phyloP scores from a whole-genome alignment of 2,113 vertebrate species.

The Campylomormyrus numenius region DNA sequence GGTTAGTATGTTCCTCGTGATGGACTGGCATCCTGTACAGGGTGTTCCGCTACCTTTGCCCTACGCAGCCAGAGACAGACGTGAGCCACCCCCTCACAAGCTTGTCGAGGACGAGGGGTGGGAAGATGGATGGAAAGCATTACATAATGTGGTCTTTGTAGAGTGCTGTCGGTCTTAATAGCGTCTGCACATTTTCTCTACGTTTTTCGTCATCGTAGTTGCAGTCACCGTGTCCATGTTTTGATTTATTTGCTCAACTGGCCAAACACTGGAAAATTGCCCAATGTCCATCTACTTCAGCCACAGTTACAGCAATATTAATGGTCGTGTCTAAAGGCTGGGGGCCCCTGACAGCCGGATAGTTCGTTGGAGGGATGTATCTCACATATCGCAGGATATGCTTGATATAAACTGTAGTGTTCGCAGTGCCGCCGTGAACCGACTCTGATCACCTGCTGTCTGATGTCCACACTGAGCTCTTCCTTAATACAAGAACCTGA shows the following conservation, averaged over 20 bases:
- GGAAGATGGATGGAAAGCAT: not conserved
- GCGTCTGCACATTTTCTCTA: not conserved
- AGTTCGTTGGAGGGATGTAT: not conserved
- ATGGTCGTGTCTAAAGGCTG: not conserved
- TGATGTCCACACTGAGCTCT: not conserved
- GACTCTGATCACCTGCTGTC: not conserved
- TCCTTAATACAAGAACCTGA: not conserved
- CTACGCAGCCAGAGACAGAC: not conserved
- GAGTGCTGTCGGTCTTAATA: not conserved
- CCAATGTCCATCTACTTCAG: not conserved
- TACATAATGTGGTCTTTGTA: not conserved
- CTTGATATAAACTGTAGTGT: not conserved
- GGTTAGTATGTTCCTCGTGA: not conserved
- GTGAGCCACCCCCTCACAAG: not conserved
- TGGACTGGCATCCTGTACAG: not conserved
- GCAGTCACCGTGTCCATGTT: not conserved
- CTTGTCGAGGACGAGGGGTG: not conserved
- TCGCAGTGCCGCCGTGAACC: not conserved
- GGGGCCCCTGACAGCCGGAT: not conserved
- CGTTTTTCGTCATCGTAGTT: not conserved
- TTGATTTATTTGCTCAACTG: not conserved
- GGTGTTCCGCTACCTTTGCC: not conserved
- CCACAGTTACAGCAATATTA: not conserved
- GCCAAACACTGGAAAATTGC: not conserved
- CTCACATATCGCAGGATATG: not conserved